phyloP scores from a whole-genome alignment of 1,140 invertebrate genomes.

The Bicyclus anynana region DNA sequence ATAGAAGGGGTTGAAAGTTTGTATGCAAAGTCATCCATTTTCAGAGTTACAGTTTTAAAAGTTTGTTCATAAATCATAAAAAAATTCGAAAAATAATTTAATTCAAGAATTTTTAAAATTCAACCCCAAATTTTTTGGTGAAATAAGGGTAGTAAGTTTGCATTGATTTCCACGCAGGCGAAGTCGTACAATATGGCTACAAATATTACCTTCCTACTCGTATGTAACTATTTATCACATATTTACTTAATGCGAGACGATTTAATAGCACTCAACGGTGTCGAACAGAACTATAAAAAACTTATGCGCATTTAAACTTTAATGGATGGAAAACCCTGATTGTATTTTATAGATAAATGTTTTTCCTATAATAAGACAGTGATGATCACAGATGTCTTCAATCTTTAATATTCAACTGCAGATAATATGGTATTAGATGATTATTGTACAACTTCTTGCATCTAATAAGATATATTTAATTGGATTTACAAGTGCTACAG shows the following conservation, averaged over 20 bases:
- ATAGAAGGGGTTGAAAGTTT: no score
- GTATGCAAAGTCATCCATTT: no score
- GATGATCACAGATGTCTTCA: neutral
- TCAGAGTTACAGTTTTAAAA: no score
- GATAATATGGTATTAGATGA: neutral
- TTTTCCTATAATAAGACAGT: neutral
- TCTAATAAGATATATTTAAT: neutral
- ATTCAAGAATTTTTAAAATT: no score
- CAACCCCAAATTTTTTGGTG: no score
- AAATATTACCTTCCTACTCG: no score
- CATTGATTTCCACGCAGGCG: no score
- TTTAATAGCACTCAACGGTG: neutral
- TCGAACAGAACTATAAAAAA: slow-evolving; percentile 10
- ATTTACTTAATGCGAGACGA: neutral
- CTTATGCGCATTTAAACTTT: slow-evolving; percentile 6
- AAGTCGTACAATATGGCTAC: no score
- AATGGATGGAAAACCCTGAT: slow-evolving; percentile 15
- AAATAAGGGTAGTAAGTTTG: no score
- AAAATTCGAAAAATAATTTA: no score
- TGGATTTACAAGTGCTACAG: no score
- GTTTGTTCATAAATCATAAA: no score
- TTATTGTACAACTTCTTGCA: neutral
- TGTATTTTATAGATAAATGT: neutral
- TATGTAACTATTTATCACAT: neutral
- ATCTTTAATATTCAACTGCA: neutral